Evolutionary conservation across 2,888 invertebrate species (phyloP).

Genomic region (Drosophila buzzatii): DNA sequence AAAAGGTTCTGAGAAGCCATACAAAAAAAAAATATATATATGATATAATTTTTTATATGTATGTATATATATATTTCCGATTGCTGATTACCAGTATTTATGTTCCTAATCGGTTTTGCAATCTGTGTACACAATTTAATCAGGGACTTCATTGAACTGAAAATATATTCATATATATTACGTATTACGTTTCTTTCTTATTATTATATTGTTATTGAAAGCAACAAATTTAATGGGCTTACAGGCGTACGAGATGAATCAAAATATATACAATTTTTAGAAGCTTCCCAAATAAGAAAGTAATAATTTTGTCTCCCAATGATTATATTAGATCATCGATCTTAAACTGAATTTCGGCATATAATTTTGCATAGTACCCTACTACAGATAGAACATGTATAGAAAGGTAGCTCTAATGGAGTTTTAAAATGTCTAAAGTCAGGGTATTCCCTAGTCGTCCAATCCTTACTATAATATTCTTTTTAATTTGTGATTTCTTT

Average conservation of each 20-base stretch:
- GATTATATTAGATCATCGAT: too few relatives aligned
- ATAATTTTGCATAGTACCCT: too few relatives aligned
- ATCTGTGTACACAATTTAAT: slow-evolving; percentile 1
- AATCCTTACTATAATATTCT: neutral
- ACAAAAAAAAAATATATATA: neutral
- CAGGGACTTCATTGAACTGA: neutral
- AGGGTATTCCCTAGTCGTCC: neutral
- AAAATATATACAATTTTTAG: too few relatives aligned
- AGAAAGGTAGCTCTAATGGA: too few relatives aligned
- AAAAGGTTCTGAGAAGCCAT: neutral
- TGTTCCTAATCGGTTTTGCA: neutral
- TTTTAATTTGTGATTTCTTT: slow-evolving; percentile 11
- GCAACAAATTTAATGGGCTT: too few relatives aligned
- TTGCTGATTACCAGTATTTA: neutral
- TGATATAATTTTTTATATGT: neutral
- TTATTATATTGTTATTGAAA: neutral
- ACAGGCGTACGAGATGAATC: too few relatives aligned
- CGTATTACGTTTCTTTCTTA: neutral
- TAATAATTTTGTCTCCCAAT: too few relatives aligned
- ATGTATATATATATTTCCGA: neutral
- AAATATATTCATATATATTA: neutral
- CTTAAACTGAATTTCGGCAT: too few relatives aligned
- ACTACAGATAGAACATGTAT: too few relatives aligned
- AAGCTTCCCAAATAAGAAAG: too few relatives aligned
- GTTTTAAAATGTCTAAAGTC: neutral